Conservation (phyloP, 2,113 vertebrate species). For the Nyctibius bracteatus region DNA sequence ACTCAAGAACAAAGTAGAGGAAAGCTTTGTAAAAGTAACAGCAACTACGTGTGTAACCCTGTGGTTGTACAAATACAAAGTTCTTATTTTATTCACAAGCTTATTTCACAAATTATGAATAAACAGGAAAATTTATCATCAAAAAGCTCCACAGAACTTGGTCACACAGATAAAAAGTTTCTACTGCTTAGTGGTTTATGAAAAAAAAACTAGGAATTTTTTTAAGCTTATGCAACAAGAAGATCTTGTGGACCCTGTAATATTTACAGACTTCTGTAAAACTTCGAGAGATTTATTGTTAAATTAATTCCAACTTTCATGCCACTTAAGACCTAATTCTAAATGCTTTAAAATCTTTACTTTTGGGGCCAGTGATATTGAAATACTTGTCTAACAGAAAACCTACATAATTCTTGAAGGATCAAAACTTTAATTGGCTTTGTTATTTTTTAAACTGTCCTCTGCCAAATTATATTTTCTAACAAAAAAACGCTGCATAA, state of each 20-base stretch:
- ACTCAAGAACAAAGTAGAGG: not conserved
- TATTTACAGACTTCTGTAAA: not conserved
- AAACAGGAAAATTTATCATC: not conserved
- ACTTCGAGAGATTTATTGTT: not conserved
- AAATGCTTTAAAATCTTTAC: not conserved
- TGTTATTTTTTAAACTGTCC: not conserved
- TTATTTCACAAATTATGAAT: not conserved
- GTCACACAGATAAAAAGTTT: not conserved
- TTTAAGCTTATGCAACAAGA: not conserved
- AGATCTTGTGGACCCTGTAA: not conserved
- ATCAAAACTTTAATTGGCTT: not conserved
- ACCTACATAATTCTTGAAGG: not conserved
- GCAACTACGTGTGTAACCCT: not conserved
- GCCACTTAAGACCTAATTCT: not conserved
- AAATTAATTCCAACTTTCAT: not conserved
- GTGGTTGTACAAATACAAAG: not conserved
- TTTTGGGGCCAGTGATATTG: not conserved
- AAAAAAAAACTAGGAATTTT: not conserved
- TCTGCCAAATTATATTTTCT: not conserved
- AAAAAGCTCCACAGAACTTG: not conserved
- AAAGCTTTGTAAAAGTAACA: not conserved
- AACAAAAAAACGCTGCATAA: not conserved
- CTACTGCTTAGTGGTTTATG: not conserved
- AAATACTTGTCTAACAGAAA: not conserved
- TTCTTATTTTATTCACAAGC: not conserved